These are phyloP conservation scores for Seladonia tumulorum DNA, from an alignment of 2,888 invertebrate species.

Conservation along the genomic window DNA sequence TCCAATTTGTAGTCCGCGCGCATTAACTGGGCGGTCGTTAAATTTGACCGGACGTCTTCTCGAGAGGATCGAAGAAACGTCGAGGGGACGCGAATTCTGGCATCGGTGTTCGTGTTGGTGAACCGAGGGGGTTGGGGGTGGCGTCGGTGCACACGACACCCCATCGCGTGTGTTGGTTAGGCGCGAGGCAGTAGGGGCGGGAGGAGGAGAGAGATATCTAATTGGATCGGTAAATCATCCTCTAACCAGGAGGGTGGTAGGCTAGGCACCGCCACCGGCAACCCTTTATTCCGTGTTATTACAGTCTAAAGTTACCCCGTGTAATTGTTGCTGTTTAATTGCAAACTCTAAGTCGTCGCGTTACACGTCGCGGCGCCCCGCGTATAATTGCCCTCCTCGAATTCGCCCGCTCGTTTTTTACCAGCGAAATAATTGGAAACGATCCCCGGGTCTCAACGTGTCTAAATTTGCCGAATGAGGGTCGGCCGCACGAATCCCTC, in stretches of 20 bases:
- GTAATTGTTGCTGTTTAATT: conserved; percentile 85
- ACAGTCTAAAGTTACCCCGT: conserved; percentile 84
- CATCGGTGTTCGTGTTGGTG: conserved; percentile 18
- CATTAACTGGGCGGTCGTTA: conserved; percentile 84
- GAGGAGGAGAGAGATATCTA: conserved; percentile 78
- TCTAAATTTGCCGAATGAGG: conserved; percentile 51
- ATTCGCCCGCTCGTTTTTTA: conserved; percentile 70
- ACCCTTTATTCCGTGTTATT: conserved; percentile 84
- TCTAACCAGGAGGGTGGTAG: conserved; percentile 81
- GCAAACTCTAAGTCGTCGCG: conserved; percentile 83
- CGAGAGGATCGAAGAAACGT: conserved; percentile 62
- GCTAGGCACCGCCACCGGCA: conserved; percentile 79
- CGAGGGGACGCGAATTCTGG: conserved; percentile 50
- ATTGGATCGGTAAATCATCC: conserved; percentile 85
- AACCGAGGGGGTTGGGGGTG: neutral
- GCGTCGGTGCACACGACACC: conserved; percentile 22
- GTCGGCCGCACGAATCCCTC: conserved; percentile 29
- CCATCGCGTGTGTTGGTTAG: conserved; percentile 9
- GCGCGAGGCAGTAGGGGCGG: conserved; percentile 22
- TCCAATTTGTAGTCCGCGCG: conserved; percentile 65
- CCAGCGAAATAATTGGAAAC: conserved; percentile 65
- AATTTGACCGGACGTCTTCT: conserved; percentile 84
- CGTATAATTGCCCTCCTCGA: conserved; percentile 73
- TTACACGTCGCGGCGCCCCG: conserved; percentile 71
- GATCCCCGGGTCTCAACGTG: conserved; percentile 40